Evolutionary conservation across 2,888 invertebrate genomes (phyloP).

Genomic region (Gymnoscelis rufifasciata): DNA sequence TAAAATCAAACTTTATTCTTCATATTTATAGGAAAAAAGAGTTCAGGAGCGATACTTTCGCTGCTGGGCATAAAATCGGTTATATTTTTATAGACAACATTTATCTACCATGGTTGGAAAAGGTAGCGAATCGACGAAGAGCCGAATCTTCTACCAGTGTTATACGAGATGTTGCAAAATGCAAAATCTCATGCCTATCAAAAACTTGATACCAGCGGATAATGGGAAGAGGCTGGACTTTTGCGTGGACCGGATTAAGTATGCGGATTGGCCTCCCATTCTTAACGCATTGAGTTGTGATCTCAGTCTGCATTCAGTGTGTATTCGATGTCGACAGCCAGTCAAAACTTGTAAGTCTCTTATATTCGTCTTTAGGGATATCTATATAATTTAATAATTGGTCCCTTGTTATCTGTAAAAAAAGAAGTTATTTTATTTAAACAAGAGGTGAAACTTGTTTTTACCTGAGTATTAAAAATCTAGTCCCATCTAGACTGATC

Average conservation of each 20-base stretch:
- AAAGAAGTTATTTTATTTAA: no score
- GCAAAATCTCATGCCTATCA: conserved; percentile 67
- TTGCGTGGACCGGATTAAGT: conserved; percentile 85
- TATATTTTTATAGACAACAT: conserved; percentile 42
- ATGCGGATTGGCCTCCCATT: conserved; percentile 87
- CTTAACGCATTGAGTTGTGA: conserved; percentile 85
- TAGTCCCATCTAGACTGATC: no score
- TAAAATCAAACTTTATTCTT: conserved; percentile 45
- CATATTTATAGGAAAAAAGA: conserved; percentile 37
- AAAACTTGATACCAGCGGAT: conserved; percentile 59
- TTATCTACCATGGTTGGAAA: conserved; percentile 65
- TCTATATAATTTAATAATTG: no score
- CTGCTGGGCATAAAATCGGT: conserved; percentile 37
- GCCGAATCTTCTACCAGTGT: conserved; percentile 72
- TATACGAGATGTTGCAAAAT: conserved; percentile 74
- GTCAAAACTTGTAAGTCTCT: conserved; percentile 61
- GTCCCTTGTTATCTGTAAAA: no score
- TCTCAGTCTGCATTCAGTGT: conserved; percentile 83
- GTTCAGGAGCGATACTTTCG: conserved; percentile 32
- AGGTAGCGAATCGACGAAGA: conserved; percentile 58
- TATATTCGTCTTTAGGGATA: no score
- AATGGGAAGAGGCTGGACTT: conserved; percentile 82
- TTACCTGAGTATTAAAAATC: no score
- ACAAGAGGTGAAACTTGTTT: no score
- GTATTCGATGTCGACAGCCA: conserved; percentile 81